Conservation (phyloP, 1,140 invertebrate species). For the Sipha flava region DNA sequence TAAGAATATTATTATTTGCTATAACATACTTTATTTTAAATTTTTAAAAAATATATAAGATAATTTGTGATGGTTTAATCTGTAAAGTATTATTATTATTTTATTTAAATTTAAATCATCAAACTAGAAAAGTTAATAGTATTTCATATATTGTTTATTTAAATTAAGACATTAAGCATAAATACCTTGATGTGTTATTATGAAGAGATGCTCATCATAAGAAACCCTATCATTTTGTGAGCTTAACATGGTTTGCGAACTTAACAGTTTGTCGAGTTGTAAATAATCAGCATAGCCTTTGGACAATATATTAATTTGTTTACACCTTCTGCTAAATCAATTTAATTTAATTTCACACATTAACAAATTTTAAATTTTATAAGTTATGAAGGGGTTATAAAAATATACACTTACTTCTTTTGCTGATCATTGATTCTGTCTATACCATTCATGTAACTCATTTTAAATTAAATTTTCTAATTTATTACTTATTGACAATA, state of each 20-base stretch:
- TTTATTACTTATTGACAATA: too few species aligned
- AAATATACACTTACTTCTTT: slow-evolving; percentile 14
- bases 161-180: too few species aligned
- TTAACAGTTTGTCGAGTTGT: slow-evolving; percentile 80
- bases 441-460: neutral
- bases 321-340: neutral
- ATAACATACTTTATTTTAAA: too few species aligned
- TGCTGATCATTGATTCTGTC: neutral
- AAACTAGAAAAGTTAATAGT: too few species aligned
- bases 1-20: too few species aligned
- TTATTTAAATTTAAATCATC: too few species aligned
- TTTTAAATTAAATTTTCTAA: too few species aligned
- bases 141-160: too few species aligned
- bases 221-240: slow-evolving; percentile 51
- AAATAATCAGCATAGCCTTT: slow-evolving; percentile 69
- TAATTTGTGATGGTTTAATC: too few species aligned
- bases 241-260: slow-evolving; percentile 75
- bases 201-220: slow-evolving; percentile 97
- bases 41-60: too few species aligned
- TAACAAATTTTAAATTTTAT: neutral
- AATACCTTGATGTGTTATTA: slow-evolving; percentile 94
- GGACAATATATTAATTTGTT: neutral
- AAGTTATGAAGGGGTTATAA: too few species aligned
- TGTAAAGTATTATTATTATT: too few species aligned
- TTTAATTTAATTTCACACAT: neutral